Base-by-base conservation (phyloP, 1,140 invertebrate species). In the Drosophila triauraria region DNA sequence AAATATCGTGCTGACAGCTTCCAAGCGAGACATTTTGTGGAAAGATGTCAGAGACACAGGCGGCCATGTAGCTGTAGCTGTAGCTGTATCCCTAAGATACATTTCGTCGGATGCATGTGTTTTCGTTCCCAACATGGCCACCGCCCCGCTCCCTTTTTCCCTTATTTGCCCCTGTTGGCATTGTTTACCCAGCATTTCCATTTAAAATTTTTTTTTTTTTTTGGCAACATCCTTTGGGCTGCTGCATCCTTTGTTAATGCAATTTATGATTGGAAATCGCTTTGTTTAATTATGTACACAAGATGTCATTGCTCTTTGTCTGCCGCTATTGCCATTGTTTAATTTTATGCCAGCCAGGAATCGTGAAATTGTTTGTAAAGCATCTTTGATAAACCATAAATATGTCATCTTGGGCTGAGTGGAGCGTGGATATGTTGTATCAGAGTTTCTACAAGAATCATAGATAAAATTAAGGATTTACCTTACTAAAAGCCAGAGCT, bases 11-110 rank as follows among this genome's bases (percentile, higher is more conserved):
- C 82, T 77, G 81, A 80, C 71, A 85, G 63, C 77, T 57, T 71
- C 62, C 65, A 88, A 56, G 84, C 70, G 59, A 88, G 83, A 80
- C 84, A 88, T 87, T 87, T 87, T 87, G 76, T 83, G 50, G 57
- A 88, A 72, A 71, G 53, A 67, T 69, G 69, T 60, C 54, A 63
- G 70, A 79, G 71, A 67, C 62, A 78, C 32, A 30, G 27, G 25
- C 46, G 44, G 65, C 64, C 63, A 58, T 71, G 51, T 68, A 54
- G 15, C 35, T 42, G 50, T 42, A 30, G 48, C 46, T 51, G 44
- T 53, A 59, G 59, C 57, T 59, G 54, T 59, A 84, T 71, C 53
- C 61, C 40, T 48, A 32, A 64, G 44, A 79, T 67, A 63, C 59
- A 62, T 62, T 38, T 9, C 1, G 72, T 75, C 44, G 56, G 44